Evolutionary conservation across 2,113 vertebrate species (phyloP), one percentile per base, ranked within the genome.

Genomic region (Spea multiplicata): DNA sequence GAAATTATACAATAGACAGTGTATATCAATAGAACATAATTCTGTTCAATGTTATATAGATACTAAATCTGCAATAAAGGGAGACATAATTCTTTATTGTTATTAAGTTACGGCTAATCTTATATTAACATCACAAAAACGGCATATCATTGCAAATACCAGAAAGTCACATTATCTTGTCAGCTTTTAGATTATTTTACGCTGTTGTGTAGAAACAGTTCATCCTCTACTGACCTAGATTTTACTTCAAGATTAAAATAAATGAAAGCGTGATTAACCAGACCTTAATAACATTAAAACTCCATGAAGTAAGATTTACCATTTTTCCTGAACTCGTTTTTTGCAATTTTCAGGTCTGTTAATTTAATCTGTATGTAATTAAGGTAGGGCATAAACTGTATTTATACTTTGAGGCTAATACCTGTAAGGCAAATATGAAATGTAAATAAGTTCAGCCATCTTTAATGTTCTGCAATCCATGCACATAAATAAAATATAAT

Each of bases 241-340:
- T 78, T 78, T 59, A 78, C 68, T 78, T 78, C 48, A 65, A 78
- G 76, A 78, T 78, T 72, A 71, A 59, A 55, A 65, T 78, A 65
- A 78, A 71, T 78, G 68, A 50, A 17, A 55, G 59, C 65, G 76
- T 71, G 69, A 78, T 78, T 78, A 78, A 71, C 17, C 76, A 78
- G 76, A 71, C 57, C 47, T 65, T 78, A 78, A 78, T 71, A 78
- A 65, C 76, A 78, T 72, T 78, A 72, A 16, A 64, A 53, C 69
- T 53, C 46, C 57, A 47, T 30, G 69, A 65, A 48, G 68, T 64
- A 78, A 59, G 48, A 30, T 59, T 78, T 71, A 52, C 76, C 48
- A 50, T 78, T 46, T 70, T 61, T 65, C 52, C 62, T 59, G 48
- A 78, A 62, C 45, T 68, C 71, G 66, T 45, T 9, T 30, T 61